Conservation (phyloP, 2,888 invertebrate species). For the Criorhina ranunculi region DNA sequence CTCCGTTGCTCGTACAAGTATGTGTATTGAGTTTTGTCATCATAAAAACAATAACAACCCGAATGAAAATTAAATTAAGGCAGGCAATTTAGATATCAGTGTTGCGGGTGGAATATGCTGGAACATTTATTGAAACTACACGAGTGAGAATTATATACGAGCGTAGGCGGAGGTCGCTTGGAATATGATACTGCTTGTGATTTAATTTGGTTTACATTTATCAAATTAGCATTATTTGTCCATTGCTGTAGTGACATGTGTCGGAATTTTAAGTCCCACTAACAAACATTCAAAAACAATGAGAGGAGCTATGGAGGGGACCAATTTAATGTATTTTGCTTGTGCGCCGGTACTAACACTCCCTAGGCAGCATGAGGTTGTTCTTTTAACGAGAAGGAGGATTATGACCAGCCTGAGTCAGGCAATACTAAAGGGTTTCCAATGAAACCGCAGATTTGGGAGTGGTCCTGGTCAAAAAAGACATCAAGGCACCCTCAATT, state of each 20-base stretch:
- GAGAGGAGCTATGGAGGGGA: too few species aligned
- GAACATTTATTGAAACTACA: constrained; percentile 25
- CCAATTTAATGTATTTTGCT: too few species aligned
- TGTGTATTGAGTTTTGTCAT: constrained; percentile 54
- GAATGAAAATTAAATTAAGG: constrained; percentile 70
- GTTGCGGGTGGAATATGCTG: constrained; percentile 25
- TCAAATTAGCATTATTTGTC: constrained; percentile 47
- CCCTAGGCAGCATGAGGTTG: too few species aligned
- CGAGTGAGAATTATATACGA: constrained; percentile 25
- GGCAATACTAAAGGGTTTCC: too few species aligned
- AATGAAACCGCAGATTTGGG: too few species aligned
- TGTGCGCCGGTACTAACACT: too few species aligned
- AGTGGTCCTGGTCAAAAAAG: too few species aligned
- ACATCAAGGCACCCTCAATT: too few species aligned
- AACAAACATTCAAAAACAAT: too few species aligned
- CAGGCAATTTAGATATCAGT: constrained; percentile 69
- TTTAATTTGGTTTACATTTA: constrained; percentile 58
- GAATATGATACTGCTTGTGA: constrained; percentile 33
- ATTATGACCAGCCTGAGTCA: too few species aligned
- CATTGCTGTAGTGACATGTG: constrained; percentile 36
- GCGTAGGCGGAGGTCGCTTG: constrained; percentile 26
- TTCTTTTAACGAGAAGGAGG: too few species aligned
- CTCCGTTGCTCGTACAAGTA: constrained; percentile 3
- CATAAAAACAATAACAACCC: constrained; percentile 66
- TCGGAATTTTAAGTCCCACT: neutral